Conservation (phyloP, 2,797 vertebrate genomes). For the Schizopygopsis pylzovi region DNA sequence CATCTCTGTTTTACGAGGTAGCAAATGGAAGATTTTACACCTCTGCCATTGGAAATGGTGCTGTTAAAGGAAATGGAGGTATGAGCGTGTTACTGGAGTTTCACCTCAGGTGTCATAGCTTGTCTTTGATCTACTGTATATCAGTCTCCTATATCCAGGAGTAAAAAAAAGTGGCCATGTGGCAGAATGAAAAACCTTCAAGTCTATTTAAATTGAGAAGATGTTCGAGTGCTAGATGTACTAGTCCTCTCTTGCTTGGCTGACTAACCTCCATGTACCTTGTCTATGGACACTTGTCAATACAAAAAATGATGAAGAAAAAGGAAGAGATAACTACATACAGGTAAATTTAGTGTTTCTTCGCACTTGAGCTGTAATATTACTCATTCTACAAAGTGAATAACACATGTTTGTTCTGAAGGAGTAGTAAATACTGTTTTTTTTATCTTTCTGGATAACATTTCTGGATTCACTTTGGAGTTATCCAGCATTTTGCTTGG, state of each 20-base stretch:
- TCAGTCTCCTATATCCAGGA: conserved; percentile 17
- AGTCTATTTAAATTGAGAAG: conserved; percentile 12
- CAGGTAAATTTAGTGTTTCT: conserved; percentile 23
- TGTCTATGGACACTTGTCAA: background rate
- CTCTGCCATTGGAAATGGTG: conserved; percentile 52
- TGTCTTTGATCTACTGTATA: conserved; percentile 59
- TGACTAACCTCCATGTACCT: conserved; percentile 1
- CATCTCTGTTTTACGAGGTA: conserved; percentile 58
- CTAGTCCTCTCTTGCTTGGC: conserved; percentile 35
- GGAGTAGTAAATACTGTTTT: background rate
- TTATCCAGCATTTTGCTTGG: background rate
- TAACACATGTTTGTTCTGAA: background rate
- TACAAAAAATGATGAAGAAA: background rate
- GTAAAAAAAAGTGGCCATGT: background rate
- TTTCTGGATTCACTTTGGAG: background rate
- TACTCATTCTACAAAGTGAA: background rate
- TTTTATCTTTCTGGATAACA: background rate
- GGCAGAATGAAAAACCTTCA: background rate
- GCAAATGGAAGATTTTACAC: conserved; percentile 60
- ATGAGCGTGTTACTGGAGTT: conserved; percentile 30
- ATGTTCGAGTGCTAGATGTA: conserved; percentile 8
- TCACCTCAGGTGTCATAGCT: conserved; percentile 50
- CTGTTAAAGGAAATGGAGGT: conserved; percentile 48
- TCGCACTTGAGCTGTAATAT: background rate
- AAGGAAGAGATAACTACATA: conserved; percentile 2